phyloP scores from a whole-genome alignment of 1,140 invertebrate genomes.

The Tetranychus cinnabarinus region DNA sequence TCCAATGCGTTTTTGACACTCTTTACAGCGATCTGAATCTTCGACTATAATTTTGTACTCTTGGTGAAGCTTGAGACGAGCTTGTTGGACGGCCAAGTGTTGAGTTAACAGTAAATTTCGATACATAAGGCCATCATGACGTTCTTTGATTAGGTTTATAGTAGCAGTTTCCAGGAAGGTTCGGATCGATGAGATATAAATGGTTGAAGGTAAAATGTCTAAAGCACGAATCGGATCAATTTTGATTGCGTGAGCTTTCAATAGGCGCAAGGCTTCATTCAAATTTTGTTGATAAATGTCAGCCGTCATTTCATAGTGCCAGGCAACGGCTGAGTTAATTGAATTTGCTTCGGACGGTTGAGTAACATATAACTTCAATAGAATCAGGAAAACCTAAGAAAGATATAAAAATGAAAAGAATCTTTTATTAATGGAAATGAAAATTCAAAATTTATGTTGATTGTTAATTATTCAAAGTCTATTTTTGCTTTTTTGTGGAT shows the following conservation, averaged over 20 bases:
- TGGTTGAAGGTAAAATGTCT: constrained; percentile 3
- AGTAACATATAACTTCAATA: constrained; percentile 30
- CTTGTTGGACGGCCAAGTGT: constrained; percentile 38
- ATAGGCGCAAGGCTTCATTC: constrained; percentile 43
- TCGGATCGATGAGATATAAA: constrained; percentile 7
- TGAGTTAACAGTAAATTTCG: constrained; percentile 8
- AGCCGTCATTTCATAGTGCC: neutral
- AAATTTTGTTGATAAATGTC: constrained; percentile 30
- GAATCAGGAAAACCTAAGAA: constrained; percentile 29
- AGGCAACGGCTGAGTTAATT: neutral
- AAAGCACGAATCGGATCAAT: constrained; percentile 48
- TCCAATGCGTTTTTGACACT: constrained; percentile 72
- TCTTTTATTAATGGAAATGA: too few species aligned
- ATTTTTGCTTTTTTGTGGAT: too few species aligned
- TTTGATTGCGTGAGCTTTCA: constrained; percentile 54
- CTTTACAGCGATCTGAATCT: constrained; percentile 61
- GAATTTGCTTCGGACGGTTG: constrained; percentile 23
- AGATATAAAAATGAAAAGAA: neutral
- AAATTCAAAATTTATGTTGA: too few species aligned
- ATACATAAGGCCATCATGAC: constrained; percentile 11
- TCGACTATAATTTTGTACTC: constrained; percentile 54
- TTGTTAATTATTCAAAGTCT: too few species aligned
- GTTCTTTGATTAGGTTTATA: neutral
- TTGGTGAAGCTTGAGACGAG: constrained; percentile 44
- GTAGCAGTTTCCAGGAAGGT: constrained; percentile 11